Evolutionary conservation across 2,797 vertebrate species (phyloP).

Genomic region (Psittacula echo): DNA sequence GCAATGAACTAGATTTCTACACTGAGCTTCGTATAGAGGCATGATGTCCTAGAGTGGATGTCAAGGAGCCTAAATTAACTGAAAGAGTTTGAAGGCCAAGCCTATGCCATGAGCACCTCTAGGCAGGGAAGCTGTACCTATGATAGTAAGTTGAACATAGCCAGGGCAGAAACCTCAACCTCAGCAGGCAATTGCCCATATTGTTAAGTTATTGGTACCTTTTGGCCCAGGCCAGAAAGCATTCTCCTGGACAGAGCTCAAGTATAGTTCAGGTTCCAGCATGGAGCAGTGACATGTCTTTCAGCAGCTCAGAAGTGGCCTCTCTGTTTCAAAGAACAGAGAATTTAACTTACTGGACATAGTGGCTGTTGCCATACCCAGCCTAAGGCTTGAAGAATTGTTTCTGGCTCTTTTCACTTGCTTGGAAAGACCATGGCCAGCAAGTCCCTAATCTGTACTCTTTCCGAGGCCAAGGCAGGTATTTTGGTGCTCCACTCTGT

Average conservation of each 20-base stretch:
- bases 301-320: not conserved
- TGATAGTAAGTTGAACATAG: not conserved
- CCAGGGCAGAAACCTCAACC: not conserved
- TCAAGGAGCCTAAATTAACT: not conserved
- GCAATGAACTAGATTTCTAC: not conserved
- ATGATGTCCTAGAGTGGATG: not conserved
- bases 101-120: not conserved
- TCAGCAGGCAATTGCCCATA: not conserved
- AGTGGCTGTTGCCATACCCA: not conserved
- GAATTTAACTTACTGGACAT: not conserved
- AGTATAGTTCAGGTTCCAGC: not conserved
- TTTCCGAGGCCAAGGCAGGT: not conserved
- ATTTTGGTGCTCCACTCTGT: not conserved
- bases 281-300: not conserved
- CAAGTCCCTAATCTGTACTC: not conserved
- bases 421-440: not conserved
- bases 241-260: not conserved
- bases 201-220: not conserved
- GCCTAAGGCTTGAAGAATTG: not conserved
- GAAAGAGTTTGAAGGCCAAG: not conserved
- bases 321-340: not conserved
- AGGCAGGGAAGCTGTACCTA: not conserved
- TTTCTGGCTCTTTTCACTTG: not conserved
- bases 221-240: not conserved
- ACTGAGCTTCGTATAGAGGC: not conserved